phyloP scores from a whole-genome alignment of 2,888 invertebrate genomes.

The Leptura quadrifasciata region DNA sequence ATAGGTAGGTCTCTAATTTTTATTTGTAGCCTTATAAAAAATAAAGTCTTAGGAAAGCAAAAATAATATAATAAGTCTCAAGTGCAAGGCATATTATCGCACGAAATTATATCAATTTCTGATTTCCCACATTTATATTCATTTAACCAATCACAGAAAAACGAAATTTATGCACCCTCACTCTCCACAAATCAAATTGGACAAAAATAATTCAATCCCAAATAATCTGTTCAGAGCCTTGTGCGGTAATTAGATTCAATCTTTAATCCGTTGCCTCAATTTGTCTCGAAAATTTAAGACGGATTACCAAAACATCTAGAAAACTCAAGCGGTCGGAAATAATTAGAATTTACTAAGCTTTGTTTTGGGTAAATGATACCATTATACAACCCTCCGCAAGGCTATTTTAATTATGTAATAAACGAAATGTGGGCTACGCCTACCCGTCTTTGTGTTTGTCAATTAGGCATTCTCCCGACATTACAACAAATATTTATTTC shows the following conservation, averaged over 20 bases:
- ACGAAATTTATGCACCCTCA: neutral
- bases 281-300: constrained; percentile 10
- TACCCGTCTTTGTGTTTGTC: constrained; percentile 1
- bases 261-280: constrained; percentile 3
- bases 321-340: constrained; percentile 25
- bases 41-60: too few species aligned
- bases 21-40: too few species aligned
- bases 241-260: neutral
- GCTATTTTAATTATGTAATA: constrained; percentile 28
- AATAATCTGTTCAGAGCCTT: neutral
- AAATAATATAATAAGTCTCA: too few species aligned
- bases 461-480: neutral
- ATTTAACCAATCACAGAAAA: too few species aligned
- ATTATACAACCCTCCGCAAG: constrained; percentile 11
- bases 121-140: too few species aligned
- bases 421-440: constrained; percentile 3
- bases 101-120: too few species aligned
- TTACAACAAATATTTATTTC: neutral
- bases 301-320: constrained; percentile 23
- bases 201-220: constrained; percentile 11
- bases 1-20: too few species aligned
- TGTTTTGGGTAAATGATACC: neutral
- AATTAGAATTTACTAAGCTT: constrained; percentile 20
- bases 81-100: too few species aligned
- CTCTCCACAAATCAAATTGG: neutral